These are phyloP conservation scores for Microtus richardsoni DNA, from an alignment of 2,113 vertebrate genomes.

Conservation along the genomic window DNA sequence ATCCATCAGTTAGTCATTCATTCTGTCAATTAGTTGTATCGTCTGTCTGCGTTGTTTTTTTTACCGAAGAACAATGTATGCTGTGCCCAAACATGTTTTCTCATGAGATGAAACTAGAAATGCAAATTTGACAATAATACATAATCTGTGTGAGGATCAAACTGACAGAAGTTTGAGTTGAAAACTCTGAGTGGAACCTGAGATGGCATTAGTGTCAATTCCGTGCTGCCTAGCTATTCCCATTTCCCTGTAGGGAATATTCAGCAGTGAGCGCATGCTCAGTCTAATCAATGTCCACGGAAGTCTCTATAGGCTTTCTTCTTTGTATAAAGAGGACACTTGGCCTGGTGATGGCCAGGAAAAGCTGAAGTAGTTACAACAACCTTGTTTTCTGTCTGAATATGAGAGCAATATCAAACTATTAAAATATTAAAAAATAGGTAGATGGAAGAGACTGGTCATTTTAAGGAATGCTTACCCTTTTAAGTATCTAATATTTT, in stretches of 20 bases:
- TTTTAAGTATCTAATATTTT: background rate
- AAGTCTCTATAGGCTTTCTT: background rate
- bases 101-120: background rate
- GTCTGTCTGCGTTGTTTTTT: background rate
- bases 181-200: background rate
- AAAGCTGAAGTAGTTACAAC: background rate
- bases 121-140: background rate
- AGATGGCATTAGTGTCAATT: background rate
- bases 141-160: background rate
- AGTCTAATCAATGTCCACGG: background rate
- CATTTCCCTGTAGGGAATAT: background rate
- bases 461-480: background rate
- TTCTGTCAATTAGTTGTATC: background rate
- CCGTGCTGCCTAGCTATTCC: fast-evolving
- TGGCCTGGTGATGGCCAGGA: background rate
- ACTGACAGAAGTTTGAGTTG: background rate
- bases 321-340: background rate
- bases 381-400: background rate
- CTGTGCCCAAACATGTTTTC: background rate
- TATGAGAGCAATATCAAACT: background rate
- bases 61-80: background rate
- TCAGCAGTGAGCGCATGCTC: background rate
- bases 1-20: background rate
- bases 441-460: background rate
- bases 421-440: background rate